Conservation (phyloP, 2,113 vertebrate genomes). For the Sinocyclocheilus anshuiensis region DNA sequence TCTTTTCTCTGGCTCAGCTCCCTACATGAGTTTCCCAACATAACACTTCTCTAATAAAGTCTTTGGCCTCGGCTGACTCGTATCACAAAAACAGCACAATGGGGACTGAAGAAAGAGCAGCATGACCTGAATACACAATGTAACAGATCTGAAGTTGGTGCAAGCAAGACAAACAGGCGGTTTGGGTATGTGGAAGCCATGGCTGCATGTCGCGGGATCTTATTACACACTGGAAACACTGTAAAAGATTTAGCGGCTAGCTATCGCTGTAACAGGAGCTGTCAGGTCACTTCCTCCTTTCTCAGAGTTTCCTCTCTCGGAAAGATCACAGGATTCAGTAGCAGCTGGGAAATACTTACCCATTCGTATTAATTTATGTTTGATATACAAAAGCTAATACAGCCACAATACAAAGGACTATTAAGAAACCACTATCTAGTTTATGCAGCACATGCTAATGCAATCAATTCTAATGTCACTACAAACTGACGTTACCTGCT, state of each 20-base stretch:
- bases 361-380: background rate
- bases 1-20: constrained; percentile 20
- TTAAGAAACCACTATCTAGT: background rate
- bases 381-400: background rate
- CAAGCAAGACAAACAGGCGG: background rate
- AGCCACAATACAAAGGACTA: background rate
- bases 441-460: constrained; percentile 33
- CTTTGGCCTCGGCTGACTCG: constrained; percentile 45
- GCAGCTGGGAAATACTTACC: background rate
- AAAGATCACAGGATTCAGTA: background rate
- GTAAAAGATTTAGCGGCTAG: constrained; percentile 74
- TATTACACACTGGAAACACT: constrained; percentile 72
- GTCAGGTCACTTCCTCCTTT: constrained; percentile 39
- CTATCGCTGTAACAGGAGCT: constrained; percentile 62
- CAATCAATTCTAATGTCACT: constrained; percentile 54
- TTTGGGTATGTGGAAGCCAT: constrained; percentile 27
- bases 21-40: constrained; percentile 33
- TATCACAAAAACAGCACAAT: constrained; percentile 25
- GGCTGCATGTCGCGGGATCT: constrained; percentile 50
- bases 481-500: constrained; percentile 70
- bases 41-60: constrained; percentile 59
- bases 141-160: constrained; percentile 66
- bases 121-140: constrained; percentile 43
- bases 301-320: constrained; percentile 5
- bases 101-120: background rate